A percentile compares a stretch with the other conserved stretches of the same genome.
phyloP scores from a whole-genome alignment of 2,797 vertebrate species.

The Dryobates pubescens region DNA sequence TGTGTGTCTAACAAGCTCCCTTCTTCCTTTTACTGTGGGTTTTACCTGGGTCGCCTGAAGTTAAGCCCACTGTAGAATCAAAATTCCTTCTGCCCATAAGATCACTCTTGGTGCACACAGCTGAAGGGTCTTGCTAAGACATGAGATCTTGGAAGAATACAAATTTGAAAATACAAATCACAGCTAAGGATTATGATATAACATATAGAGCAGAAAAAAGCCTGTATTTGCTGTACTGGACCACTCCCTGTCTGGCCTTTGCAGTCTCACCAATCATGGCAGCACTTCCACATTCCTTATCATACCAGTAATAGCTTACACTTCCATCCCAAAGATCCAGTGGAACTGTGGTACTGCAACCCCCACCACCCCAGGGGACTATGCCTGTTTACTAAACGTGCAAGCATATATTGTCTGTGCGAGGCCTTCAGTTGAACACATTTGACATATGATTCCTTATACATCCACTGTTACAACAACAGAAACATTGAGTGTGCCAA shows the following conservation, averaged over 20 bases:
- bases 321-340: neutral
- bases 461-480: neutral
- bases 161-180: conserved; percentile 12
- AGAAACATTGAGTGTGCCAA: neutral
- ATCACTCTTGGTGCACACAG: rapidly evolving
- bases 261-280: neutral
- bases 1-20: neutral
- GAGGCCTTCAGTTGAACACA: neutral
- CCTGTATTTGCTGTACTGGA: neutral
- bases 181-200: neutral
- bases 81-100: neutral
- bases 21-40: neutral
- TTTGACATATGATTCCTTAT: neutral
- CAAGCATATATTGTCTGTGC: neutral
- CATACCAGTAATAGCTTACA: neutral
- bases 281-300: neutral
- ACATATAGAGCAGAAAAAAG: neutral
- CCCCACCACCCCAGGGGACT: neutral
- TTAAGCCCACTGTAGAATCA: neutral
- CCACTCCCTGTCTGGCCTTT: neutral
- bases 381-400: neutral
- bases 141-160: neutral
- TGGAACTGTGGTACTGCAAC: neutral
- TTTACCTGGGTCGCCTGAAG: neutral
- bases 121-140: neutral